Conservation (phyloP, 2,888 invertebrate genomes). For the Esperia sulphurella region DNA sequence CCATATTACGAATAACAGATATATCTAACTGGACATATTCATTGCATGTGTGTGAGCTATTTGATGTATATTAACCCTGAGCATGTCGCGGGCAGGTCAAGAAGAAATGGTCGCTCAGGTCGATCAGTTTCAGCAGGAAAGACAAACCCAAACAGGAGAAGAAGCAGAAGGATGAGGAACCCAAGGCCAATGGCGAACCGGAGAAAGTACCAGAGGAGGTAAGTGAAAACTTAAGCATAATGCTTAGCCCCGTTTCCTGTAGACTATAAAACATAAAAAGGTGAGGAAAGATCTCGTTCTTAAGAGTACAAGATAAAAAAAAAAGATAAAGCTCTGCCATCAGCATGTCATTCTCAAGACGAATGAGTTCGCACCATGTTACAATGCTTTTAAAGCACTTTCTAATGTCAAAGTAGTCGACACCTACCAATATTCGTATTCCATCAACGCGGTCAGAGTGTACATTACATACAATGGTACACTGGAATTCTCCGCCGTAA, state of each 20-base stretch:
- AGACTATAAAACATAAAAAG: not conserved
- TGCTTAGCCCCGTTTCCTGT: not conserved
- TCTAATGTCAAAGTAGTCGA: constrained; percentile 31
- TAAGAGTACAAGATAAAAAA: not conserved
- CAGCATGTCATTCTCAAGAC: constrained; percentile 12
- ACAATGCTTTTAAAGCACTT: constrained; percentile 35
- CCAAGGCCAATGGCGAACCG: constrained; percentile 80
- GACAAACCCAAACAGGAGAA: constrained; percentile 92
- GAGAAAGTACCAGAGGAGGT: constrained; percentile 83
- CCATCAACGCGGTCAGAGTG: constrained; percentile 30
- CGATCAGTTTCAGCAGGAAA: constrained; percentile 92
- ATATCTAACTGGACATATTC: constrained; percentile 9
- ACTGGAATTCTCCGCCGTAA: constrained; percentile 25
- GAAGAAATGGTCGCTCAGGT: constrained; percentile 94
- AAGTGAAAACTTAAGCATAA: constrained; percentile 32
- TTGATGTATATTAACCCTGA: constrained; percentile 36
- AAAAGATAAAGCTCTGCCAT: not conserved
- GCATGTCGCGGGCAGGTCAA: constrained; percentile 79
- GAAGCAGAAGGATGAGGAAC: constrained; percentile 79
- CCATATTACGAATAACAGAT: not conserved
- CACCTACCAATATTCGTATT: constrained; percentile 33
- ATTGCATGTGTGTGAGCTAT: constrained; percentile 36
- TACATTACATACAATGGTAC: constrained; percentile 33
- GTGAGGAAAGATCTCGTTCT: not conserved
- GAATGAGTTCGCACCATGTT: constrained; percentile 20